Percentiles rank a stretch among this genome's conserved stretches.
Conservation (phyloP, 2,888 invertebrate species). For the Drosophila sordidapex region DNA sequence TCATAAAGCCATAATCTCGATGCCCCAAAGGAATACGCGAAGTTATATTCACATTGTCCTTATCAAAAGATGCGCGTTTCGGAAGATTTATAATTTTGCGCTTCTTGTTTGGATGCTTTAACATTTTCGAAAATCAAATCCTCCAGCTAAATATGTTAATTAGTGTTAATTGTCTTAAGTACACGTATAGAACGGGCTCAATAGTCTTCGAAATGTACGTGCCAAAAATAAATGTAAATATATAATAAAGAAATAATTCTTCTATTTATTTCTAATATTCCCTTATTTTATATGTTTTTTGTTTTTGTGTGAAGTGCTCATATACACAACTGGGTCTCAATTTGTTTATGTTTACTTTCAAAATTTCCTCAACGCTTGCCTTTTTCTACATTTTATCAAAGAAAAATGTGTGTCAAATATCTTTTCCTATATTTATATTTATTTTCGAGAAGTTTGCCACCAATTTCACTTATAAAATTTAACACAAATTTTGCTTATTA, state of each 20-base stretch:
- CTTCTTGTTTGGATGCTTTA: background rate
- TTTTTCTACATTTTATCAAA: background rate
- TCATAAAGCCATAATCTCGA: slow-evolving; percentile 52
- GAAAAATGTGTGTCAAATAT: background rate
- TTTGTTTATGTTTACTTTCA: background rate
- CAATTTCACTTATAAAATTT: background rate
- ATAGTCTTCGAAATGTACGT: background rate
- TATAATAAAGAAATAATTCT: background rate
- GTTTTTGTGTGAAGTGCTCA: background rate
- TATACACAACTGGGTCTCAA: no score
- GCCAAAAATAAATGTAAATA: background rate
- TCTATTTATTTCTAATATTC: background rate
- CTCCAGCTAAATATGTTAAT: slow-evolving; percentile 1
- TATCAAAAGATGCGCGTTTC: slow-evolving; percentile 8
- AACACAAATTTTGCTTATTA: slow-evolving; percentile 9
- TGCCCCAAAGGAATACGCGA: slow-evolving; percentile 11
- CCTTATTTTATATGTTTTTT: background rate
- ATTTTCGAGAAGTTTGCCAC: background rate
- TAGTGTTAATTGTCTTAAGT: background rate
- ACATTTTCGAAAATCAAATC: background rate
- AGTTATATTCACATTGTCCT: slow-evolving; percentile 13
- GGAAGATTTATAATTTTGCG: background rate
- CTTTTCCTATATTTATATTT: background rate
- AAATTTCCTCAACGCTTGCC: background rate
- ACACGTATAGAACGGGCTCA: background rate